Evolutionary conservation across 2,888 invertebrate species (phyloP), one percentile per base, ranked within the genome.

Genomic region (Cabera pusaria): DNA sequence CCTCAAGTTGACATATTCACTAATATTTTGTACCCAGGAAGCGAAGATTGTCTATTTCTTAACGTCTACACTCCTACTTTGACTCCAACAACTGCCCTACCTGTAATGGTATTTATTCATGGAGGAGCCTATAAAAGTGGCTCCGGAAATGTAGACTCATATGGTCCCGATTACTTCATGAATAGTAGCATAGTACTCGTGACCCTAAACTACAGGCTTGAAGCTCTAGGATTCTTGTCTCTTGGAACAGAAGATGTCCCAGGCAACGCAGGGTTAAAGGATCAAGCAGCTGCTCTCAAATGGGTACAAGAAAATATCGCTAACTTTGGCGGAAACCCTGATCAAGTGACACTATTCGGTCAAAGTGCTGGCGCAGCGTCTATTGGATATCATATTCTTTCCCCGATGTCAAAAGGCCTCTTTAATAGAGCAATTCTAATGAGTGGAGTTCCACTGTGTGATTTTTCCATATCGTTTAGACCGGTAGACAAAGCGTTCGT

Each of bases 81-180:
- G 0, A 51, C 43, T 6, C 46, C 66, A 0, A 14, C 34, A 1
- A 25, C 43, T 0, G 56, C 55, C 0, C 39, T 68, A 0, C 63
- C 76, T 9, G 75, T 77, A 5, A 76, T 77, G 75, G 57, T 76
- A 0, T 76, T 63, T 33, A 67, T 76, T 7, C 73, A 76, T 19
- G 76, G 77, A 6, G 77, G 76, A 0, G 72, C 56, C 0, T 77
- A 56, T 24, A 54, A 58, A 19, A 58, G 61, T 3, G 77, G 75
- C 5, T 68, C 69, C 0, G 74, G 75, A 18, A 45, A 74, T 39
- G 54, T 52, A 2, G 49, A 51, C 1, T 6, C 49, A 5, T 72
- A 70, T 6, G 76, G 73, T 6, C 75, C 78, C 14, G 71, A 78
- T 22, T 74, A 70, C 23, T 48, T 78, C 0, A 50, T 78, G 0